Evolutionary conservation across 2,888 invertebrate species (phyloP), one percentile per base, ranked within the genome.

Genomic region (Pristionchus entomophagus): DNA sequence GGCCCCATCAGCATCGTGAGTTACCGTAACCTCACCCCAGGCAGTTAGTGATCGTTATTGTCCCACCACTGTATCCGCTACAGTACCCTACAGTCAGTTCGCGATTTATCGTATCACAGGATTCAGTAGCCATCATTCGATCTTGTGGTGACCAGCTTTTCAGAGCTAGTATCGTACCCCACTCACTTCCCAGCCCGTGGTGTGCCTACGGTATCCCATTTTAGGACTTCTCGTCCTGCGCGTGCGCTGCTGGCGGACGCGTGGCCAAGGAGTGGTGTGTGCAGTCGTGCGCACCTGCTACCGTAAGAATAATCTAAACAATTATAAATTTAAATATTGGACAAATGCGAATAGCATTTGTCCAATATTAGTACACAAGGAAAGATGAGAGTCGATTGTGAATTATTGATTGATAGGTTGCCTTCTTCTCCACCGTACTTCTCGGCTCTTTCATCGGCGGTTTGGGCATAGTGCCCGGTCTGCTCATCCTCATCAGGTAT

Each of bases 351-450:
- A n/a, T n/a, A n/a, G n/a, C n/a, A n/a, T n/a, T n/a, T n/a, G n/a
- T n/a, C n/a, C n/a, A n/a, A n/a, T n/a, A n/a, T n/a, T n/a, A n/a
- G n/a, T n/a, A n/a, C n/a, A n/a, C n/a, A n/a, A n/a, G n/a, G n/a
- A n/a, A n/a, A n/a, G n/a, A n/a, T n/a, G n/a, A n/a, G n/a, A n/a
- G n/a, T n/a, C n/a, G n/a, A n/a, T n/a, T n/a, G n/a, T n/a, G n/a
- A n/a, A n/a, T n/a, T n/a, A n/a, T n/a, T n/a, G n/a, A n/a, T n/a
- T n/a, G n/a, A n/a, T n/a, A n/a, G n/a, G n/a, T n/a, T n/a, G 38
- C 91, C 26, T 93, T 92, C 86, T 93, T 93, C 88, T 29, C 86
- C 32, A 92, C 92, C 12, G 91, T 93, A 22, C 87, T 93, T n/a
- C 78, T 89, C 12, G 92, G 92, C 38, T 88, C 93, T 0, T 92